phyloP scores from a whole-genome alignment of 2,888 invertebrate genomes.

The Cheilosia vulpina region DNA sequence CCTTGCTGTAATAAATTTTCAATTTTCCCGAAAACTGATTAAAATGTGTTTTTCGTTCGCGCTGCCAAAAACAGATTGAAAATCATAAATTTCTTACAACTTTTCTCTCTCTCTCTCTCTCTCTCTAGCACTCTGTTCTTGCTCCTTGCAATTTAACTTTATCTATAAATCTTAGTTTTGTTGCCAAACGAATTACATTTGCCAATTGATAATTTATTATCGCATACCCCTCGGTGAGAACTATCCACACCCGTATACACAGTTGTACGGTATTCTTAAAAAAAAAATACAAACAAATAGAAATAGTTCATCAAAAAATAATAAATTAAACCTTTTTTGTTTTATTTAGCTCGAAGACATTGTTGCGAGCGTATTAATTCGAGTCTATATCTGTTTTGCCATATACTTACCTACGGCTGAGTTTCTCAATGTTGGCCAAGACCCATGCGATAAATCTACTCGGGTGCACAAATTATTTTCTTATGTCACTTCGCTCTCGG shows the following conservation, averaged over 20 bases:
- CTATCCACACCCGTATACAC: background rate
- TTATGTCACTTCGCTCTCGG: conserved; percentile 56
- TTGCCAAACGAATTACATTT: conserved; percentile 70
- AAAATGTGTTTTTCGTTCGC: conserved; percentile 67
- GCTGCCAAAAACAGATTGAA: conserved; percentile 73
- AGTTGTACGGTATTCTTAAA: conserved; percentile 17
- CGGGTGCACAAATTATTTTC: conserved; percentile 69
- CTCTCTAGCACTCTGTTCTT: background rate
- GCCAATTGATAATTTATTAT: conserved; percentile 74
- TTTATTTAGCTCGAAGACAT: conserved; percentile 50
- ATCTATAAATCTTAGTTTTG: conserved; percentile 65
- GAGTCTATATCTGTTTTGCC: conserved; percentile 24
- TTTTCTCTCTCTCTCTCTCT: conserved; percentile 5
- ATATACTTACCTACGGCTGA: conserved; percentile 4
- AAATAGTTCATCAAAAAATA: conserved; percentile 38
- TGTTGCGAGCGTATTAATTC: conserved; percentile 55
- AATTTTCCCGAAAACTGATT: conserved; percentile 67
- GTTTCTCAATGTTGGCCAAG: conserved; percentile 55
- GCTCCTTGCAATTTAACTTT: conserved; percentile 56
- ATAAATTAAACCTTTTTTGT: conserved; percentile 58
- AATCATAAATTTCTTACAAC: conserved; percentile 73
- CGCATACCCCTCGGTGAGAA: conserved; percentile 7
- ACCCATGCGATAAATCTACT: conserved; percentile 60
- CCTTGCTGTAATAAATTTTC: conserved; percentile 63
- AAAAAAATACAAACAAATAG: background rate